Evolutionary conservation across 92 coral and sea anemone species (phyloP).

Genomic region (Ricordea florida): DNA sequence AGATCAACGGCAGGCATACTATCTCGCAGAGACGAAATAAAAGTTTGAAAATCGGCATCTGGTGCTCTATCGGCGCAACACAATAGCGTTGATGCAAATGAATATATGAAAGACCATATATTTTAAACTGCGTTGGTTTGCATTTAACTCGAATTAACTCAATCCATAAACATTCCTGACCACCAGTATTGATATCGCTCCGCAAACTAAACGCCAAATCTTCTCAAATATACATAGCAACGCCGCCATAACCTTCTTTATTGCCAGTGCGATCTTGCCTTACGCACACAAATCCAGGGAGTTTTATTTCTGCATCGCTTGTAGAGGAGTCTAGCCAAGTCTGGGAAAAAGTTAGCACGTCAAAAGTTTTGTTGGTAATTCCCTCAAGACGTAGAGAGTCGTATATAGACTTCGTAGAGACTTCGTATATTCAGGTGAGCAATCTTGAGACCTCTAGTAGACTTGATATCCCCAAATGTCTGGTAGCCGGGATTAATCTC

Average conservation of each 20-base stretch:
- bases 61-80: too few species aligned
- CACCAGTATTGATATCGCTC: not conserved
- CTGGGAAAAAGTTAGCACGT: not conserved
- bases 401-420: not conserved
- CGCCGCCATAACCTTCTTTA: slow-evolving; percentile 1
- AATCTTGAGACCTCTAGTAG: slow-evolving; percentile 2
- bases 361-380: not conserved
- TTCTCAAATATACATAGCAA: slow-evolving; percentile 2
- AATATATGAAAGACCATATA: too few species aligned
- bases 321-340: not conserved
- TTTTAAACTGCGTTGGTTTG: too few species aligned
- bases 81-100: too few species aligned
- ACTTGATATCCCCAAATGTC: too few species aligned
- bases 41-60: too few species aligned
- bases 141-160: too few species aligned
- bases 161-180: too few species aligned
- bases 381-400: slow-evolving; percentile 3
- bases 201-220: not conserved
- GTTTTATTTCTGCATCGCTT: not conserved
- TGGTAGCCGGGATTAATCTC: too few species aligned
- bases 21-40: too few species aligned
- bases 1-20: too few species aligned
- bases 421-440: slow-evolving; percentile 3
- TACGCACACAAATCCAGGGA: not conserved
- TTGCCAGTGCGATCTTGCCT: slow-evolving; percentile 19